A percentile compares a stretch with the other conserved stretches of the same genome.
Evolutionary conservation across 2,888 invertebrate genomes (phyloP).

Genomic region (Meiosimyza platycephala): DNA sequence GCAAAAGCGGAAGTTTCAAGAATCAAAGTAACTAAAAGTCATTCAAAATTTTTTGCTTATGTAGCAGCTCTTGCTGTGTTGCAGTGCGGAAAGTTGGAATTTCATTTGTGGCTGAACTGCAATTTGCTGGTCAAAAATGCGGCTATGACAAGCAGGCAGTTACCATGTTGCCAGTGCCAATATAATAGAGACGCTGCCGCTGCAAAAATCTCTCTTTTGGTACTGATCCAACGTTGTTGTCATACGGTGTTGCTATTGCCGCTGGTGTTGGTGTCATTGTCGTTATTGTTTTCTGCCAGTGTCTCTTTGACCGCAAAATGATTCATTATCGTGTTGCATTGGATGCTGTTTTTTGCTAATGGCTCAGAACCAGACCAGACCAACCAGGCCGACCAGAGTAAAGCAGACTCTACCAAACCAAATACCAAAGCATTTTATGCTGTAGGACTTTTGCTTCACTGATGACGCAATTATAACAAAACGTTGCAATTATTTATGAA

Average conservation of each 20-base stretch:
- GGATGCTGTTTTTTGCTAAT: conserved; percentile 38
- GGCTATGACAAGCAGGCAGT: conserved; percentile 15
- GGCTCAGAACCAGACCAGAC: conserved; percentile 3
- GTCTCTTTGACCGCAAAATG: conserved; percentile 46
- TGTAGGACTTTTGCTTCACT: conserved; percentile 14
- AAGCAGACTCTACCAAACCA: background rate
- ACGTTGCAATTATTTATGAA: conserved; percentile 26
- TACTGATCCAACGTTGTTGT: conserved; percentile 29
- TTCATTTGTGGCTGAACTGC: conserved; percentile 4
- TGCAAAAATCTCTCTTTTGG: conserved; percentile 25
- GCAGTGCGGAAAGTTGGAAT: conserved; percentile 5
- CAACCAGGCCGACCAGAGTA: background rate
- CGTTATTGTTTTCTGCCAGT: conserved; percentile 22
- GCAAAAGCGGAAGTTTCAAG: too few species aligned
- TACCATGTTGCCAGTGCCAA: conserved; percentile 26
- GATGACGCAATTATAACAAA: conserved; percentile 33
- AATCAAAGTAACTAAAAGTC: too few species aligned
- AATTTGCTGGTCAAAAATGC: background rate
- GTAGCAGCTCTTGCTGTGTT: too few species aligned
- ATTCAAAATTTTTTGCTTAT: too few species aligned
- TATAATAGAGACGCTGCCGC: conserved; percentile 30
- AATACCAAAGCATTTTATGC: background rate
- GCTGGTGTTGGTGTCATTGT: background rate
- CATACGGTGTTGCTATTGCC: conserved; percentile 5
- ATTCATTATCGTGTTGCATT: conserved; percentile 44